phyloP scores from a whole-genome alignment of 2,797 vertebrate genomes.

The Acridotheres tristis region DNA sequence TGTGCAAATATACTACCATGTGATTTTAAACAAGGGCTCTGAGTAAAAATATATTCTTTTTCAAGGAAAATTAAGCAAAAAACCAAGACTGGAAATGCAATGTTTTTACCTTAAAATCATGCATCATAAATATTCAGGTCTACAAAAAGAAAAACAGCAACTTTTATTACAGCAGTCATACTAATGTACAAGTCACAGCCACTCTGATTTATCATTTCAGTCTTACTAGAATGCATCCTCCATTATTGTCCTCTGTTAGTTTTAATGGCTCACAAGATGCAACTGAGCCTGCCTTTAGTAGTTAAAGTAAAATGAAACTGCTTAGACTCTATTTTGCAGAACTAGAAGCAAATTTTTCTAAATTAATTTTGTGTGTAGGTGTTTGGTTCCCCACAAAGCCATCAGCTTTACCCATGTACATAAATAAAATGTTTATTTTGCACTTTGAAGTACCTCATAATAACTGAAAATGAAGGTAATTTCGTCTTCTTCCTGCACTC shows the following conservation, averaged over 20 bases:
- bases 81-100: rapidly evolving
- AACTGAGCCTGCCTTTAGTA: background rate
- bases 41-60: background rate
- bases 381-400: background rate
- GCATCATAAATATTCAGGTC: background rate
- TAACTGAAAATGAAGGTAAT: background rate
- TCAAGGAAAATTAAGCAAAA: background rate
- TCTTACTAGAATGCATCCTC: background rate
- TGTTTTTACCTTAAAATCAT: background rate
- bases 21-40: background rate
- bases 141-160: background rate
- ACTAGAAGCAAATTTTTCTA: background rate
- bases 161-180: background rate
- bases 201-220: background rate
- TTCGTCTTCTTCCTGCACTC: background rate
- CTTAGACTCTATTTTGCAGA: background rate
- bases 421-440: background rate
- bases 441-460: background rate
- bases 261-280: background rate
- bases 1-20: background rate
- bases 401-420: background rate
- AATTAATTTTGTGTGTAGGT: background rate
- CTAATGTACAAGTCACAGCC: background rate
- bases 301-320: background rate
- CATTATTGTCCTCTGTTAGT: background rate